Conservation (phyloP, 2,888 invertebrate species). For the Callyntrura sp. region DNA sequence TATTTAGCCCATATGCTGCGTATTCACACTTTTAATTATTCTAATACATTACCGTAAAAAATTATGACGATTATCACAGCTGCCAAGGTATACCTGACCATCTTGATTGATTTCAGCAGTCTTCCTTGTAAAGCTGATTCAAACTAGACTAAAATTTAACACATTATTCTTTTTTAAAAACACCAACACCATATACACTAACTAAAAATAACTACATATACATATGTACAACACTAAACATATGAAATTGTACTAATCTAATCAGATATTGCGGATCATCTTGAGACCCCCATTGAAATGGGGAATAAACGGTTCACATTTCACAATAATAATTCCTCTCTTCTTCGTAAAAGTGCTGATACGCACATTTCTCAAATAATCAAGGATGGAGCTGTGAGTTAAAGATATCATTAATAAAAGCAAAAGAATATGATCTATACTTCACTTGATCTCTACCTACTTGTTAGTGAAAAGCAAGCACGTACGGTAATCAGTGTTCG, state of each 20-base stretch:
- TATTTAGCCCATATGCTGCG: no score
- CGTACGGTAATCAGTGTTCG: slow-evolving; percentile 1
- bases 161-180: background rate
- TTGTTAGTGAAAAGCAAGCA: background rate
- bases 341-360: slow-evolving; percentile 2
- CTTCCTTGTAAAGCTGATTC: background rate
- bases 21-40: background rate
- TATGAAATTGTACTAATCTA: no score
- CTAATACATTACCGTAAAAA: slow-evolving; percentile 64
- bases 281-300: background rate
- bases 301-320: background rate
- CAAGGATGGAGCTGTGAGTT: background rate
- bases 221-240: slow-evolving; percentile 26
- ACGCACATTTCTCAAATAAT: background rate
- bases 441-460: background rate
- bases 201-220: background rate
- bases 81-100: slow-evolving; percentile 66
- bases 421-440: background rate
- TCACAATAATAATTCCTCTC: background rate
- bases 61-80: slow-evolving; percentile 67
- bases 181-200: no score
- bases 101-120: background rate
- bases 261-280: background rate
- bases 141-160: background rate
- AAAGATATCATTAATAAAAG: background rate